Evolutionary conservation across 1,140 invertebrate genomes (phyloP).

Genomic region (Trachelipus rathkii): DNA sequence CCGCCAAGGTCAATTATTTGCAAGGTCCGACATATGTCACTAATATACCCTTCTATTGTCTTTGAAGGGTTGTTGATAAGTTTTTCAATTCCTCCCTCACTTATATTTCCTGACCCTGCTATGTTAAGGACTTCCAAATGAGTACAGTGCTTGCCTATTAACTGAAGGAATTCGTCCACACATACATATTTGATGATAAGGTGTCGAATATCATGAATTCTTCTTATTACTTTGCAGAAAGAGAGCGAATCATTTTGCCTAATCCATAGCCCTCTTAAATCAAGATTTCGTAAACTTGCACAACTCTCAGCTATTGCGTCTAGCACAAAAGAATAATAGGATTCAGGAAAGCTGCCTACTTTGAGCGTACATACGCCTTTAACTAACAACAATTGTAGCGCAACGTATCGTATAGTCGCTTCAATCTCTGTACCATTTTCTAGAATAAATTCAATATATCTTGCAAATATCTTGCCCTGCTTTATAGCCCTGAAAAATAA

Average conservation of each 20-base stretch:
- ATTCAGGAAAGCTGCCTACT: slow-evolving; percentile 25
- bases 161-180: slow-evolving; percentile 20
- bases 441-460: slow-evolving; percentile 22
- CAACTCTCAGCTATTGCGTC: slow-evolving; percentile 21
- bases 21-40: not conserved
- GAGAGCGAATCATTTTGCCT: slow-evolving; percentile 19
- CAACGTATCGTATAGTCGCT: slow-evolving; percentile 26
- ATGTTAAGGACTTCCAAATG: slow-evolving; percentile 24
- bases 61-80: slow-evolving; percentile 13
- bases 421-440: slow-evolving; percentile 19
- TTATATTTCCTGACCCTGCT: slow-evolving; percentile 28
- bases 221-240: slow-evolving; percentile 26
- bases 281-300: slow-evolving; percentile 19
- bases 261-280: slow-evolving; percentile 27
- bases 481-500: too few species aligned
- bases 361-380: slow-evolving; percentile 10
- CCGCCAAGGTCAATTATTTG: slow-evolving; percentile 27
- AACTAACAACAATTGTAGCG: slow-evolving; percentile 25
- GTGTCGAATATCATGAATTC: slow-evolving; percentile 18
- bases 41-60: not conserved
- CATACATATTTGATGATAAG: slow-evolving; percentile 21
- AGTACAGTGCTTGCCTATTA: slow-evolving; percentile 27
- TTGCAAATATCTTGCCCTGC: too few species aligned
- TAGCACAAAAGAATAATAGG: slow-evolving; percentile 24
- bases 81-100: slow-evolving; percentile 22